Conservation (phyloP, 2,113 vertebrate genomes). For the Alligator mississippiensis region DNA sequence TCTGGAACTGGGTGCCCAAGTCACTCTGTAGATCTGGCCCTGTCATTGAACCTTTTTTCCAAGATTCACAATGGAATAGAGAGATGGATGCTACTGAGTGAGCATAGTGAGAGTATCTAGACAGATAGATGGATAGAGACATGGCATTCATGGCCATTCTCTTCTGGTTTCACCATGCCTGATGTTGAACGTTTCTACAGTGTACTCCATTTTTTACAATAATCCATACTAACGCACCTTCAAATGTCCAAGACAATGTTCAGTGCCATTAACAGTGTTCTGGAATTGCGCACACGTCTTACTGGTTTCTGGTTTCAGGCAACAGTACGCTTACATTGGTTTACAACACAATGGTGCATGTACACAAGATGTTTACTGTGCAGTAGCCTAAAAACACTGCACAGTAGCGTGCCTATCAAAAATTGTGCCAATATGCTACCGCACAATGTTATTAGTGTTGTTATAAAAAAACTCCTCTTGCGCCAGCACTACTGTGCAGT, state of each 20-base stretch:
- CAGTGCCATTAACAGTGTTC: not conserved
- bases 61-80: not conserved
- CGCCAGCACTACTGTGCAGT: no score
- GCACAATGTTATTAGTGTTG: no score
- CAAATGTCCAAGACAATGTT: not conserved
- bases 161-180: not conserved
- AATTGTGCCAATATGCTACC: no score
- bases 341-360: no score
- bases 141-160: not conserved
- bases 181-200: not conserved
- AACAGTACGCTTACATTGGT: no score
- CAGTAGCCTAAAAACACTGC: no score
- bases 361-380: no score
- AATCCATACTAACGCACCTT: not conserved
- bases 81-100: not conserved
- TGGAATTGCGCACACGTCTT: not conserved
- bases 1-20: no score
- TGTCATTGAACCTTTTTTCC: not conserved
- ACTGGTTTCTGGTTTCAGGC: no score
- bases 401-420: no score
- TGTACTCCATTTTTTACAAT: not conserved
- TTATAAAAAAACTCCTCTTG: no score
- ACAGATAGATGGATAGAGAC: not conserved
- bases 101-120: not conserved
- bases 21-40: not conserved